These are phyloP conservation scores for Callimorpha dominula DNA, from an alignment of 2,888 invertebrate species.

Conservation along the genomic window DNA sequence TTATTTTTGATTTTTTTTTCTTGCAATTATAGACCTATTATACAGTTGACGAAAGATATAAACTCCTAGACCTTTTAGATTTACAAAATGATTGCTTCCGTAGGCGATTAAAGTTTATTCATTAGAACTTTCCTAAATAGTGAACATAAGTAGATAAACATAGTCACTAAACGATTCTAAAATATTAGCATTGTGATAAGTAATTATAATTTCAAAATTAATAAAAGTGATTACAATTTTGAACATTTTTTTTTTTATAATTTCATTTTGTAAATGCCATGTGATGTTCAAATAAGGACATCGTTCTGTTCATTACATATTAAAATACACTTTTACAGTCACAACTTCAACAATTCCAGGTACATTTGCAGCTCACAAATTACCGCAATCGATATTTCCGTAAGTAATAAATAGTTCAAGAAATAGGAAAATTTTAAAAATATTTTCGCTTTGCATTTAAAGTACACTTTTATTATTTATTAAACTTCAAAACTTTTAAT, in stretches of 20 bases:
- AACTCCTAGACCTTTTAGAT: too few relatives aligned
- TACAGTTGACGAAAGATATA: too few relatives aligned
- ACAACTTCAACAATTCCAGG: background rate
- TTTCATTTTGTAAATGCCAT: background rate
- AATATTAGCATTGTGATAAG: background rate
- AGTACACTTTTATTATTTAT: too few relatives aligned
- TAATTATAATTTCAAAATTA: too few relatives aligned
- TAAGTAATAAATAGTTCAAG: too few relatives aligned
- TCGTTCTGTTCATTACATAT: background rate
- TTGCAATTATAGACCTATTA: too few relatives aligned
- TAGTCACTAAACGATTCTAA: background rate
- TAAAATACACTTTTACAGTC: background rate
- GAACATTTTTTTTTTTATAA: background rate
- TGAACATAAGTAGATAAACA: background rate
- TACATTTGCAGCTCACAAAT: background rate
- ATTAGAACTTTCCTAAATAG: background rate
- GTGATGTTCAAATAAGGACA: too few relatives aligned
- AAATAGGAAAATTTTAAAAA: background rate
- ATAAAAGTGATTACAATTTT: too few relatives aligned
- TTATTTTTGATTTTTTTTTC: too few relatives aligned
- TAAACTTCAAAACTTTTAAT: too few relatives aligned
- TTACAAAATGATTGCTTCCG: background rate
- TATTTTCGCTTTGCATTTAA: background rate
- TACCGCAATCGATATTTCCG: too few relatives aligned
- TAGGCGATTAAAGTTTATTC: background rate